Evolutionary conservation across 2,113 vertebrate species (phyloP), one percentile per base, ranked within the genome.

Genomic region (Spilogale gracilis): DNA sequence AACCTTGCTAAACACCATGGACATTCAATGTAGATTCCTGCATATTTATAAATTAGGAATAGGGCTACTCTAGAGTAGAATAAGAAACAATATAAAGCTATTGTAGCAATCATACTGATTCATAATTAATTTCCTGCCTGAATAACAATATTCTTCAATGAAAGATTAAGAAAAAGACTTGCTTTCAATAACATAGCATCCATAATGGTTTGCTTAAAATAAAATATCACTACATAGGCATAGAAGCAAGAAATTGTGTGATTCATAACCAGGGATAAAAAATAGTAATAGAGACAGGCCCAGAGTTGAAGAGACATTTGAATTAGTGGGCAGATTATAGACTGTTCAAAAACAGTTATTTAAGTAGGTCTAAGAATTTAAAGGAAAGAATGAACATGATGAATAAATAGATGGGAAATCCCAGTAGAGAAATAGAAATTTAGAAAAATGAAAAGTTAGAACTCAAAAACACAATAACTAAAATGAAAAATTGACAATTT

Each of bases 401-500:
- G 16, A 93, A 65, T 54, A 80, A 16, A 88, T 48, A 80, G 14
- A 84, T 96, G 56, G 16, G 14, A 83, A 95, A 92, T 85, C 14
- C n/a, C 6, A 56, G 4, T 84, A 76, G 23, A 88, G 45, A 95
- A 83, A 83, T 23, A 17, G 54, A 92, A 96, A 76, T 13, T 80
- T 32, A 17, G 84, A 91, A 61, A 69, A 45, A 32, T n/a, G 32
- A 23, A 69, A 94, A 48, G 50, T 73, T 69, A 25, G 30, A 93
- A 91, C 23, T 81, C 5, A 93, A 88, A 91, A 76, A 90, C 87
- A 5, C 2, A 74, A 27, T 56, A 84, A 50, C 11, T 79, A 10
- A 95, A 93, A 63, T 71, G 9, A 91, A 92, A 91, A 91, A 85
- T 27, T 84, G 48, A 67, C 83, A 27, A 80, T 65, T 83, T 96